A percentile compares a stretch with the other conserved stretches of the same genome.
Conservation (phyloP, 2,888 invertebrate species). For the Drosophila suboccidentalis region DNA sequence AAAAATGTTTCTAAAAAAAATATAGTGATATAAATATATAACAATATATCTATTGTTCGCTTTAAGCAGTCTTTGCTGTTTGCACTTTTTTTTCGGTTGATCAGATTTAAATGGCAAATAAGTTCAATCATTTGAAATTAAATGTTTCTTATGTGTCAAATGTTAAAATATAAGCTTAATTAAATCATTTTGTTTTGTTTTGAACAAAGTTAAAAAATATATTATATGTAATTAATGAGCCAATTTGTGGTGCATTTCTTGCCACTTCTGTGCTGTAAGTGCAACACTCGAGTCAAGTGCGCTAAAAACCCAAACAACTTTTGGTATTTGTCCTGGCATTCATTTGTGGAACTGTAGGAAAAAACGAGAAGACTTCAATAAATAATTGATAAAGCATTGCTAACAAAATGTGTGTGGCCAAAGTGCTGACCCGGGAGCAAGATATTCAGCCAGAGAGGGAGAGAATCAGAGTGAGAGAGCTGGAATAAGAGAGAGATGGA, state of each 20-base stretch:
- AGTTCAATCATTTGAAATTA: conserved; percentile 15
- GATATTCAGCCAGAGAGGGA: conserved; percentile 16
- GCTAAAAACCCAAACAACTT: conserved; percentile 41
- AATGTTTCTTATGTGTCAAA: background rate
- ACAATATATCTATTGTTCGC: background rate
- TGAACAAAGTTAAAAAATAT: background rate
- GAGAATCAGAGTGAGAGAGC: background rate
- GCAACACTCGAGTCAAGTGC: conserved; percentile 19
- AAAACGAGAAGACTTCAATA: conserved; percentile 65
- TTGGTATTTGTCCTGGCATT: conserved; percentile 34
- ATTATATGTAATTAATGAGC: conserved; percentile 49
- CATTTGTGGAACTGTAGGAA: conserved; percentile 22
- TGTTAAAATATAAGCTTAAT: conserved; percentile 3
- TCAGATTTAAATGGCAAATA: conserved; percentile 14
- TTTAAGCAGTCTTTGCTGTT: background rate
- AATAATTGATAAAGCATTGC: conserved; percentile 78
- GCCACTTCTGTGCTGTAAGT: conserved; percentile 10
- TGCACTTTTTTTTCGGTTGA: conserved; percentile 1
- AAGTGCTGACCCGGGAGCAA: conserved; percentile 28
- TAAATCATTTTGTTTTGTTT: background rate
- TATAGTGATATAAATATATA: background rate
- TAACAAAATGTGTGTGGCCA: conserved; percentile 42
- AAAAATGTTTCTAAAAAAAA: background rate
- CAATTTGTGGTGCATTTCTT: conserved; percentile 48
- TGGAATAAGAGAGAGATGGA: background rate